These are phyloP conservation scores for Corapipo altera DNA, from an alignment of 2,113 vertebrate genomes.

Conservation along the genomic window DNA sequence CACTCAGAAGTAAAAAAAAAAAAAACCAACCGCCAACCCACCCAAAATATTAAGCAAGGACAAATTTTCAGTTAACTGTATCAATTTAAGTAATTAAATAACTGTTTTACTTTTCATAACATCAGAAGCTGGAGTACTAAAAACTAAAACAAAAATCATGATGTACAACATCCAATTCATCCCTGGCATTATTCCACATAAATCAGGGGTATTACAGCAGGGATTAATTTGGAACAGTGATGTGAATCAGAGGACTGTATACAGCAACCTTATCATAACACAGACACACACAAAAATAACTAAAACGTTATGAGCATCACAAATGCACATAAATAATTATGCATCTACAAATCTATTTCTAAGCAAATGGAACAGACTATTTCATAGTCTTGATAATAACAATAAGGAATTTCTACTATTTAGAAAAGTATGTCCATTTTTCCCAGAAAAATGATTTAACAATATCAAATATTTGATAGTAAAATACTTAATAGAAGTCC, in stretches of 20 bases:
- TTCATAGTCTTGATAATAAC: neutral
- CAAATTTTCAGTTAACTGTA: neutral
- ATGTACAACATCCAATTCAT: neutral
- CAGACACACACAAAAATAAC: neutral
- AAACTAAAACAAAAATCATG: neutral
- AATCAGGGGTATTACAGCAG: slow-evolving; percentile 14
- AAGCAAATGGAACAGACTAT: neutral
- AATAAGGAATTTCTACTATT: neutral
- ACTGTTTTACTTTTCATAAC: neutral
- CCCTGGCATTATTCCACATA: slow-evolving; percentile 5
- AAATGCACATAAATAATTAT: neutral
- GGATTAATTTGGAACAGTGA: slow-evolving; percentile 46
- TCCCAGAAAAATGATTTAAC: neutral
- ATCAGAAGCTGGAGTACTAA: neutral
- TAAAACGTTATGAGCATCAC: neutral
- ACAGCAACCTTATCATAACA: neutral
- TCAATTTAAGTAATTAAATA: neutral
- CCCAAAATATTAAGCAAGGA: neutral
- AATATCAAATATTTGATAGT: neutral
- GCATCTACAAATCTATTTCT: neutral
- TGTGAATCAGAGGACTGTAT: neutral
- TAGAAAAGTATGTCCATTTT: neutral
- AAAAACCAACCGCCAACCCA: neutral
- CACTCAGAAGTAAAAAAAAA: neutral
- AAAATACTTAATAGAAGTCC: neutral